phyloP scores from a whole-genome alignment of 2,113 vertebrate species.

The Leptodactylus fuscus region DNA sequence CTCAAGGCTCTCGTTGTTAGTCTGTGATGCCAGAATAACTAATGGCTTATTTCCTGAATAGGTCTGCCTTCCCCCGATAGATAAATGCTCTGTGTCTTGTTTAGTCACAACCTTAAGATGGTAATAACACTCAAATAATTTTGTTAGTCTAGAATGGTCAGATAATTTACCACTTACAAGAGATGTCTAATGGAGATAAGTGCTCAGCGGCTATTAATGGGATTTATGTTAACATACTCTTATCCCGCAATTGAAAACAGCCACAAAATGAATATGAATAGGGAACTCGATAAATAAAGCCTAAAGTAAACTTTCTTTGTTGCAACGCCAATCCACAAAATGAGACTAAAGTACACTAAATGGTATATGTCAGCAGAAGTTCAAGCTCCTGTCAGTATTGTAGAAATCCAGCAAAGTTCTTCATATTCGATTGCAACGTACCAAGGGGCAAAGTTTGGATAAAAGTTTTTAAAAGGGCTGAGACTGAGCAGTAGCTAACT shows the following conservation, averaged over 20 bases:
- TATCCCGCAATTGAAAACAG: conserved; percentile 22
- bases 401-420: no score
- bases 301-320: background rate
- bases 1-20: no score
- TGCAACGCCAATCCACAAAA: background rate
- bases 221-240: conserved; percentile 45
- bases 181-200: conserved; percentile 50
- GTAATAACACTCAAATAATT: conserved; percentile 42
- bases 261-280: background rate
- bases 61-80: conserved; percentile 9
- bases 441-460: no score
- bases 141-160: conserved; percentile 12
- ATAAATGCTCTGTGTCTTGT: conserved; percentile 41
- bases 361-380: background rate
- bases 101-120: conserved; percentile 42
- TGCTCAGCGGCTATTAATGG: conserved; percentile 29
- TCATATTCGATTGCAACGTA: no score
- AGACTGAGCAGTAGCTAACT: no score
- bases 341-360: background rate
- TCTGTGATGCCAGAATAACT: conserved; percentile 33
- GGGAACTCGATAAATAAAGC: background rate
- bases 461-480: no score
- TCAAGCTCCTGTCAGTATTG: no score
- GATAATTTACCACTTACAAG: conserved; percentile 42
- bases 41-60: conserved; percentile 47